These are phyloP conservation scores for Aspiorhynchus laticeps DNA, from an alignment of 2,113 vertebrate species.

Conservation along the genomic window DNA sequence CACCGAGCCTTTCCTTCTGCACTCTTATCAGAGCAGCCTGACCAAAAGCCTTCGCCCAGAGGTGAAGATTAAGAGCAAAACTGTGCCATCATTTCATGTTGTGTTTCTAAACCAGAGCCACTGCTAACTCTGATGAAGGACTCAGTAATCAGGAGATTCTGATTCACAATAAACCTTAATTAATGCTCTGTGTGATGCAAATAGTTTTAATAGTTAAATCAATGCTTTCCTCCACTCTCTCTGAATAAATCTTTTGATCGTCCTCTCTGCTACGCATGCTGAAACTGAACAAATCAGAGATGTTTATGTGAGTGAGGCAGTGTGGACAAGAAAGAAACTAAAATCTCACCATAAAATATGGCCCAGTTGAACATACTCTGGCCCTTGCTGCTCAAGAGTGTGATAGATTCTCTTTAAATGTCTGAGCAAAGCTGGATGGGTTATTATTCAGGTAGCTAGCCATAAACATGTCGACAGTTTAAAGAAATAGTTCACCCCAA, in stretches of 20 bases:
- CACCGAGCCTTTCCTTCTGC: conserved; percentile 8
- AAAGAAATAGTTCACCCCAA: too few relatives aligned
- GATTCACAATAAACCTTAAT: not conserved
- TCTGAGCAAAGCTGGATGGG: too few relatives aligned
- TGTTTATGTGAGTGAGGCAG: not conserved
- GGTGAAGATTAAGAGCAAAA: conserved; percentile 17
- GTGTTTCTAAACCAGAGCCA: not conserved
- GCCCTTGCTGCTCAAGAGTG: not conserved
- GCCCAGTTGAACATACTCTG: not conserved
- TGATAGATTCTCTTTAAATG: not conserved
- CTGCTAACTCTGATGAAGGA: not conserved
- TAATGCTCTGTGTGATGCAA: not conserved
- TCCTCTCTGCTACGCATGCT: not conserved
- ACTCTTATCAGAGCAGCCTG: conserved; percentile 31
- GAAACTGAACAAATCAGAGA: not conserved
- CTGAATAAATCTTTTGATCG: not conserved
- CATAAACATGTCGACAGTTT: too few relatives aligned
- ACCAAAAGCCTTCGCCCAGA: not conserved
- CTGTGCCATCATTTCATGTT: not conserved
- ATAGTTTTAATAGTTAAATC: not conserved
- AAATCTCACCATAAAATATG: not conserved
- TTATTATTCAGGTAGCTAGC: too few relatives aligned
- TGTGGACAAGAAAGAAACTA: not conserved
- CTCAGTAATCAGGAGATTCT: not conserved
- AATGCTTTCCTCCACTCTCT: not conserved